phyloP scores from a whole-genome alignment of 2,113 vertebrate genomes.

The Hemicordylus capensis region DNA sequence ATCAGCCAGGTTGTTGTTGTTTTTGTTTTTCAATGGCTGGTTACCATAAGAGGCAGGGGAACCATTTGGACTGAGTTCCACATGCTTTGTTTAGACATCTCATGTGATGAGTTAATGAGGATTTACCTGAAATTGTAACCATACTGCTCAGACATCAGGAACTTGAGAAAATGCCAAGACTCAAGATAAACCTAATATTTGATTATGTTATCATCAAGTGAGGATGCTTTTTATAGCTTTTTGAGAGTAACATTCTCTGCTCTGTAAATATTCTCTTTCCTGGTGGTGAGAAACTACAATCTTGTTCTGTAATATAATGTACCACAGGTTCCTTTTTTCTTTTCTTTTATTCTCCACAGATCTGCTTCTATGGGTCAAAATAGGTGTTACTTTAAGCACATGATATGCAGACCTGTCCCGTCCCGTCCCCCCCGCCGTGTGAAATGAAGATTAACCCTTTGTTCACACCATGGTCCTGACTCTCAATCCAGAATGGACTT shows the following conservation, averaged over 20 bases:
- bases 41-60: constrained; percentile 8
- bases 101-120: constrained; percentile 18
- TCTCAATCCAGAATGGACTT: too few species aligned
- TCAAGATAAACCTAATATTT: not conserved
- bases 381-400: too few species aligned
- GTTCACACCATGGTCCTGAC: too few species aligned
- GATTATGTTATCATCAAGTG: not conserved
- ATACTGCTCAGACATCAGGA: not conserved
- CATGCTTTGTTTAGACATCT: constrained; percentile 26
- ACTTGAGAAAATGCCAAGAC: not conserved
- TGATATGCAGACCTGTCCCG: too few species aligned
- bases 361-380: constrained; percentile 17
- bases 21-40: constrained; percentile 35
- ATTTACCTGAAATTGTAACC: not conserved
- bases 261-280: constrained; percentile 16
- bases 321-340: constrained; percentile 2
- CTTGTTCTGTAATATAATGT: constrained; percentile 41
- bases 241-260: not conserved
- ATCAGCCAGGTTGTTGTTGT: not conserved
- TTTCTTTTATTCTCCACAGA: not conserved
- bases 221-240: not conserved
- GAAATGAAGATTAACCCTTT: too few species aligned
- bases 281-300: constrained; percentile 21
- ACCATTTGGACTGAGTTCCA: constrained; percentile 25
- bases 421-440: too few species aligned